A percentile compares a stretch with the other conserved stretches of the same genome.
These are phyloP conservation scores for Drosophila robusta DNA, from an alignment of 2,888 invertebrate species.

Conservation along the genomic window DNA sequence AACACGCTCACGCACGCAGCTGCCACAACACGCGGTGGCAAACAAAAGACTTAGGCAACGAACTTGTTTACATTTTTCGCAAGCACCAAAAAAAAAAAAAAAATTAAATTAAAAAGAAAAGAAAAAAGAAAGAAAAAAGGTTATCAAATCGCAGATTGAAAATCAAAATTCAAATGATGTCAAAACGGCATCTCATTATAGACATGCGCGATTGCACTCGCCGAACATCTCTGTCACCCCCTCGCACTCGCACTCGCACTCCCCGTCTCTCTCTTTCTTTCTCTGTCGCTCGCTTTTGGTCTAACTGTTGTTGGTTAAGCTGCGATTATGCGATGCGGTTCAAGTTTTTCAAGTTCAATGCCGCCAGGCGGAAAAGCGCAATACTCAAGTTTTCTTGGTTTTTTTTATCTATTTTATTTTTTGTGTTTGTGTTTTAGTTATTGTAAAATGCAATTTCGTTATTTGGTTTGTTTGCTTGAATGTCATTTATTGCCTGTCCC, in stretches of 20 bases:
- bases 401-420: conserved; percentile 29
- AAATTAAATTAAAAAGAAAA: not conserved
- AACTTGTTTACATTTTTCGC: conserved; percentile 78
- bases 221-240: not conserved
- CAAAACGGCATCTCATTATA: conserved; percentile 70
- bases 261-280: not conserved
- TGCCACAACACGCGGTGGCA: conserved; percentile 37
- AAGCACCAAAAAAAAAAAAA: conserved; percentile 43
- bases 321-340: conserved; percentile 28
- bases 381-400: conserved; percentile 36
- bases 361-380: conserved; percentile 72
- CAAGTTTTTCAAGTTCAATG: conserved; percentile 79
- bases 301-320: conserved; percentile 8
- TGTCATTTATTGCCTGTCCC: conserved; percentile 21
- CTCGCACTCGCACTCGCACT: not conserved
- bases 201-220: conserved; percentile 27
- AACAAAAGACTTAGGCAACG: conserved; percentile 80
- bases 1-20: conserved; percentile 1
- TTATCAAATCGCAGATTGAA: conserved; percentile 69
- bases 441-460: conserved; percentile 77
- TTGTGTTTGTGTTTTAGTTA: conserved; percentile 7
- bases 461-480: conserved; percentile 60
- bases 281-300: conserved; percentile 2
- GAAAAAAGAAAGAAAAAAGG: conserved; percentile 37
- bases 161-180: conserved; percentile 58